Percentiles rank a stretch among this genome's conserved stretches.
These are phyloP conservation scores for Mustela lutreola DNA, from an alignment of 2,113 vertebrate species.

Conservation along the genomic window DNA sequence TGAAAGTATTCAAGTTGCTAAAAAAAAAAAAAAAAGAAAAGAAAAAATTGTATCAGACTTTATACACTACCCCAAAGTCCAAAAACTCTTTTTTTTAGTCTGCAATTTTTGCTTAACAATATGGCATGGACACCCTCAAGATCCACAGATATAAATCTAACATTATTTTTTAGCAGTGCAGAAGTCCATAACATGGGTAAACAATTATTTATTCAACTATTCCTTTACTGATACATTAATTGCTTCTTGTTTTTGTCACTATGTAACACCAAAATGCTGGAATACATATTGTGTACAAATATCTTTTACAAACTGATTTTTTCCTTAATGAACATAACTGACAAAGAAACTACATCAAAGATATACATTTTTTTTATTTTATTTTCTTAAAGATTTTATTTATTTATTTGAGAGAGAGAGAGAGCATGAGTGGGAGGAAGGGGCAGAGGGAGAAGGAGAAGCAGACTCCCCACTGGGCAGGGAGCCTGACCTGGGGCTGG, in stretches of 20 bases:
- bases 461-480: too few species aligned
- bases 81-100: not conserved
- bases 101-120: constrained; percentile 22
- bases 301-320: not conserved
- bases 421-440: too few species aligned
- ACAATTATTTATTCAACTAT: not conserved
- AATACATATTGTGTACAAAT: not conserved
- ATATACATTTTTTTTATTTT: not conserved
- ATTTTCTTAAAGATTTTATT: not conserved
- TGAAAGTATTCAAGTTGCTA: not conserved
- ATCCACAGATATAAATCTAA: constrained; percentile 2
- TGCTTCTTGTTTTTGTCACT: constrained; percentile 4
- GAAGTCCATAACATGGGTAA: not conserved
- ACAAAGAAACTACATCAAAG: constrained; percentile 25
- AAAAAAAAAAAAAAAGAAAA: not conserved
- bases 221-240: not conserved
- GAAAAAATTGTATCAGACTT: not conserved
- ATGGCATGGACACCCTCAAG: not conserved
- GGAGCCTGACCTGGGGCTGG: too few species aligned
- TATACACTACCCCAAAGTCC: not conserved
- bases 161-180: not conserved
- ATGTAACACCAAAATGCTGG: constrained; percentile 1
- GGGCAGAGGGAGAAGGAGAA: too few species aligned
- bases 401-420: too few species aligned
- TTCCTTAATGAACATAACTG: not conserved